phyloP scores from a whole-genome alignment of 2,797 vertebrate species.

The Furcifer pardalis region DNA sequence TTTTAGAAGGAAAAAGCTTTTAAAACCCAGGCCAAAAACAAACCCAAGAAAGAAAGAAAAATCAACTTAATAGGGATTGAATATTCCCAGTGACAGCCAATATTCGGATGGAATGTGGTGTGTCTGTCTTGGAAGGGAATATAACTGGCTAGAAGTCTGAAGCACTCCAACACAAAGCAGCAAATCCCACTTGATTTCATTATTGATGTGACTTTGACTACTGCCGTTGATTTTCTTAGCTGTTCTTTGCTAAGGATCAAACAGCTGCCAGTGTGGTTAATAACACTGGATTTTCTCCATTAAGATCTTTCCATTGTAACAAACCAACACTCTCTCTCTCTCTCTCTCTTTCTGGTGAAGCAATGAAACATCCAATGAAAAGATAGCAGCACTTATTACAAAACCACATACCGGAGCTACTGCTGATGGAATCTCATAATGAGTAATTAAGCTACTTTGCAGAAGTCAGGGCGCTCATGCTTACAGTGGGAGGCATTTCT shows the following conservation, averaged over 20 bases:
- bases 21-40: too few relatives aligned
- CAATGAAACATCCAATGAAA: slow-evolving; percentile 76
- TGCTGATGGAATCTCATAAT: slow-evolving; percentile 80
- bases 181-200: not conserved
- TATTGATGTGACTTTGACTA: slow-evolving; percentile 27
- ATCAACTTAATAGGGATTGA: not conserved
- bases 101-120: not conserved
- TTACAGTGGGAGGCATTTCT: slow-evolving; percentile 71
- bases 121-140: not conserved
- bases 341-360: slow-evolving; percentile 81
- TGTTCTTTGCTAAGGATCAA: slow-evolving; percentile 88
- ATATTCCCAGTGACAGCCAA: too few relatives aligned
- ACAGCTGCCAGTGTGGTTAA: slow-evolving; percentile 89
- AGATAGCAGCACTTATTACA: slow-evolving; percentile 80
- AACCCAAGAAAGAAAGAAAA: not conserved
- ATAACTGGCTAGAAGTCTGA: not conserved
- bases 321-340: slow-evolving; percentile 61
- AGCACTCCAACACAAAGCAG: slow-evolving; percentile 3
- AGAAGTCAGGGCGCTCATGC: slow-evolving; percentile 73
- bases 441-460: slow-evolving; percentile 81
- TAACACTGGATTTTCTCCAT: slow-evolving; percentile 84
- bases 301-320: slow-evolving; percentile 76
- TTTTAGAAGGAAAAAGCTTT: too few relatives aligned
- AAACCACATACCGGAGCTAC: slow-evolving; percentile 78
- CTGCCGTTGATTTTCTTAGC: slow-evolving; percentile 78